Evolutionary conservation across 1,140 invertebrate genomes (phyloP), one percentile per base, ranked within the genome.

Genomic region (Idris sp.): DNA sequence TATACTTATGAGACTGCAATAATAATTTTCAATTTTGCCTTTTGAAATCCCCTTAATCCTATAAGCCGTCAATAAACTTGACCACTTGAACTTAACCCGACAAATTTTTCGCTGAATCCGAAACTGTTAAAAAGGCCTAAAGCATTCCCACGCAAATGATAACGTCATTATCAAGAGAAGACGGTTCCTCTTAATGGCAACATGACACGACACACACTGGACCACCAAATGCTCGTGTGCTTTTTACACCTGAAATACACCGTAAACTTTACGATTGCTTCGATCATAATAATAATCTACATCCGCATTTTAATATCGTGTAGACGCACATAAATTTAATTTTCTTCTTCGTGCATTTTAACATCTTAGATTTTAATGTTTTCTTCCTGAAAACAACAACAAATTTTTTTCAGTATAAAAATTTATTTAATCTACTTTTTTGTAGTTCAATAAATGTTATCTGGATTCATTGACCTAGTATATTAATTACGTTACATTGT

Each of bases 401-500:
- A n/a, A n/a, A n/a, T n/a, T n/a, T n/a, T n/a, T n/a, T n/a, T n/a
- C n/a, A n/a, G n/a, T n/a, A n/a, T n/a, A n/a, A n/a, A n/a, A n/a
- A n/a, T n/a, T n/a, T n/a, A n/a, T n/a, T n/a, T n/a, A n/a, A n/a
- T n/a, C n/a, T n/a, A n/a, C n/a, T n/a, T n/a, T n/a, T n/a, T n/a
- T n/a, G n/a, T n/a, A n/a, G n/a, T n/a, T n/a, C 25, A 53, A 31
- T 6, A n/a, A 18, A 35, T 30, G 26, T 11, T 26, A 2, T 14
- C 53, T 53, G 49, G 58, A 64, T 41, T 72, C 68, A 72, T 59
- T 46, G 33, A 58, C 19, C 62, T 62, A 74, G 54, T 74, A 62
- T 48, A 68, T 18, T 56, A 74, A 76, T 76, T 65, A 61, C 59
- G 58, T 35, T 69, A 54, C 46, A 79, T 74, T 77, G 75, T 82